Evolutionary conservation across 92 coral and sea anemone species (phyloP), one percentile per base, ranked within the genome.

Genomic region (Epizoanthus stellaris): DNA sequence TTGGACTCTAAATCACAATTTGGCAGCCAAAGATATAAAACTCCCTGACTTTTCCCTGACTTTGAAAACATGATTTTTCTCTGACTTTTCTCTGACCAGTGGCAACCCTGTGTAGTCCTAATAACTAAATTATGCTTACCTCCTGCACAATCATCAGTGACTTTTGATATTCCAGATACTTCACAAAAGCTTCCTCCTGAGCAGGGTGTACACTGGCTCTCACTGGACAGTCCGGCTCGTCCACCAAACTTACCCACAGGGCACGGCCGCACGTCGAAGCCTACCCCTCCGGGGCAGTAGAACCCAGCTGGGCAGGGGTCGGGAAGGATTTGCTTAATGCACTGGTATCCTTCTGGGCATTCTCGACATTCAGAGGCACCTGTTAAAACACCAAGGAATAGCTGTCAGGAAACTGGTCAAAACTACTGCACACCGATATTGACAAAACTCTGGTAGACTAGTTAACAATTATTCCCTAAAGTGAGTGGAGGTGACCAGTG

Each of bases 301-400:
- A 70, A 94, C 19, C 99, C 99, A n/a, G 94, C 90, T 53, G 99
- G 99, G 87, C 99, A 97, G 63, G 94, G 95, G 84, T 97, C 99
- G 61, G 99, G 97, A 45, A 87, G 69, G 73, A 92, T 70, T 19
- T 91, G 97, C 36, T 82, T 65, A 66, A 94, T 97, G 64, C 99
- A 97, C 75, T 92, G 96, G 82, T 89, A 89, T 17, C 99, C 99
- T 36, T 94, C 98, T 5, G 99, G 99, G 30, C 99, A 97, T 14
- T 69, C 87, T 70, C 91, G 88, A 73, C 99, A 97, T n/a, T 65
- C 58, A n/a, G 94, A 89, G 19, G 97, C 97, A 80, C 94, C 98
- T 94, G 66, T 0, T 81, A 42, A 6, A 21, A 54, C 59, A 70
- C 76, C 23, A 14, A 53, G 39, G 4, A 30, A 64, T 7, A 13